phyloP scores from a whole-genome alignment of 2,113 vertebrate species.

The Dasyornis broadbenti region DNA sequence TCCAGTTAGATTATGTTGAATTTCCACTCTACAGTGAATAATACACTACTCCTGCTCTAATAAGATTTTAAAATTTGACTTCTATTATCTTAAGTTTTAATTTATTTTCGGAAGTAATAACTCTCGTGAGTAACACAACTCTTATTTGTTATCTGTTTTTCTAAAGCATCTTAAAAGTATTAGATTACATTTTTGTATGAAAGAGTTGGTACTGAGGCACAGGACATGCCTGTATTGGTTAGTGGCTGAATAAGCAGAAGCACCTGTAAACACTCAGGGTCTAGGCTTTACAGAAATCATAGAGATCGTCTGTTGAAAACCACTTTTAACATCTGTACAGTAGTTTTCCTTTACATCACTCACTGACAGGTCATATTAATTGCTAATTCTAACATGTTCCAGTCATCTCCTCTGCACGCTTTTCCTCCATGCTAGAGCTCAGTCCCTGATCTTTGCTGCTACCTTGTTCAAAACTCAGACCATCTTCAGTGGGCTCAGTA shows the following conservation, averaged over 20 bases:
- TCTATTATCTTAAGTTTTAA: neutral
- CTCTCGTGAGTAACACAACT: neutral
- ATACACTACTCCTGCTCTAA: neutral
- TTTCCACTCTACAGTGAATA: neutral
- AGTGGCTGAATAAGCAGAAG: neutral
- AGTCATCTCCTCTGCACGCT: neutral
- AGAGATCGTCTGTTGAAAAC: neutral
- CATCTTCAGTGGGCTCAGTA: neutral
- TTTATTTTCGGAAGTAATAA: neutral
- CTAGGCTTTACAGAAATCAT: neutral
- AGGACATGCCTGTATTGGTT: neutral
- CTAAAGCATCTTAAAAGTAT: neutral
- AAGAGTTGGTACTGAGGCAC: neutral
- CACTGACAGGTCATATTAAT: neutral
- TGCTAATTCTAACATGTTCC: neutral
- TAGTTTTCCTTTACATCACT: neutral
- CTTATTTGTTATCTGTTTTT: neutral
- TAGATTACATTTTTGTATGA: neutral
- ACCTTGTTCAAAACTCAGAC: neutral
- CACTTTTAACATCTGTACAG: neutral
- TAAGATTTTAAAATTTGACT: neutral
- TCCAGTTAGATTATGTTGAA: neutral
- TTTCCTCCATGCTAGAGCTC: neutral
- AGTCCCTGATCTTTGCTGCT: neutral
- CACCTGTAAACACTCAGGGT: neutral